A percentile compares a stretch with the other conserved stretches of the same genome.
These are phyloP conservation scores for Pseudopipra pipra DNA, from an alignment of 2,113 vertebrate genomes.

Conservation along the genomic window DNA sequence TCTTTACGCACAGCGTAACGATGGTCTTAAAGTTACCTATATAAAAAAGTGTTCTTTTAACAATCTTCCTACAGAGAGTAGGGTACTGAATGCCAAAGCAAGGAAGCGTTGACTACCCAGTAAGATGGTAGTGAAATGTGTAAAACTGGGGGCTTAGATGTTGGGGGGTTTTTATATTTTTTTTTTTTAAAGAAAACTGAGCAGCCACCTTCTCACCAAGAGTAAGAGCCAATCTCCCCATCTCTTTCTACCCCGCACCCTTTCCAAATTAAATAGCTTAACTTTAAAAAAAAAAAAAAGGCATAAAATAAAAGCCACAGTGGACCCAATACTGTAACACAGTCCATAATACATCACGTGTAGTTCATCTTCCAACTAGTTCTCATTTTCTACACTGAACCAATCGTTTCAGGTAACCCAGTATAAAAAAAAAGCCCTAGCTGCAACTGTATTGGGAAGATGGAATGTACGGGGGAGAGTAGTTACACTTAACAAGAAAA, in stretches of 20 bases:
- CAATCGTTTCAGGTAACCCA: constrained; percentile 14
- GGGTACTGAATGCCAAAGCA: constrained; percentile 86
- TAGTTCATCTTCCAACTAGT: constrained; percentile 13
- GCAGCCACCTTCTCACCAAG: constrained; percentile 59
- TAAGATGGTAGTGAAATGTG: constrained; percentile 83
- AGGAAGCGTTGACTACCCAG: constrained; percentile 81
- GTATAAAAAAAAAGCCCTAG: neutral
- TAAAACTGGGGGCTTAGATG: constrained; percentile 45
- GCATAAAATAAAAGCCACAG: constrained; percentile 42
- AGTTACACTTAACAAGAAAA: constrained; percentile 54
- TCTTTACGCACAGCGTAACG: constrained; percentile 99
- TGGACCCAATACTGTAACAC: constrained; percentile 54
- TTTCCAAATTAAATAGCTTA: constrained; percentile 52
- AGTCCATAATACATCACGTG: constrained; percentile 51
- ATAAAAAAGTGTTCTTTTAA: constrained; percentile 90
- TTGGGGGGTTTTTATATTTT: neutral
- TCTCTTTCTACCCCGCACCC: constrained; percentile 25
- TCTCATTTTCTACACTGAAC: neutral
- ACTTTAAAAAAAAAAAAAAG: neutral
- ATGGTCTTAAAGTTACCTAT: constrained; percentile 99
- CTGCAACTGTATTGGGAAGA: constrained; percentile 56
- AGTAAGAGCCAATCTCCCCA: constrained; percentile 23
- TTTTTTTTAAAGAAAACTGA: constrained; percentile 34
- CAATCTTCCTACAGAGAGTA: constrained; percentile 90
- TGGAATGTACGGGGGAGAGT: constrained; percentile 80